Percentiles rank a stretch among this genome's conserved stretches.
phyloP scores from a whole-genome alignment of 2,797 vertebrate genomes.

The Takifugu ocellatus region DNA sequence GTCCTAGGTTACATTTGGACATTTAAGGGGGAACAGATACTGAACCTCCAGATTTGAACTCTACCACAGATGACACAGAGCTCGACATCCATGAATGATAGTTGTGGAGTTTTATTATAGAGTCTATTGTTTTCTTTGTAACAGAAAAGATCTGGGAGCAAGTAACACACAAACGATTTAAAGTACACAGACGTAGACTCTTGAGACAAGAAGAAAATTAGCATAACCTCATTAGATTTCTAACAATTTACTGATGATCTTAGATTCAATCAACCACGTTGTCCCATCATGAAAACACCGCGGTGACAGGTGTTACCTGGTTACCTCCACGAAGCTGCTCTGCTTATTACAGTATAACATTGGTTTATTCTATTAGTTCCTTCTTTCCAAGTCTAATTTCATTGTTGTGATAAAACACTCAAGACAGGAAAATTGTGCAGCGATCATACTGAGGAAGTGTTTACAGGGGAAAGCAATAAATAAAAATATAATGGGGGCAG shows the following conservation, averaged over 20 bases:
- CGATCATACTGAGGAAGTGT: constrained; percentile 13
- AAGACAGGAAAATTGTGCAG: constrained; percentile 27
- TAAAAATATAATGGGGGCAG: constrained; percentile 33
- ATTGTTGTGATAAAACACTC: constrained; percentile 5
- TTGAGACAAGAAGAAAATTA: constrained; percentile 16
- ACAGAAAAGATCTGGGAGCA: constrained; percentile 45
- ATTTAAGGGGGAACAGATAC: too few relatives aligned
- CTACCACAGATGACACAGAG: constrained; percentile 4
- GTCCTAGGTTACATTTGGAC: too few relatives aligned
- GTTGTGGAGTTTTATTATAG: constrained; percentile 65
- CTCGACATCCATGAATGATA: constrained; percentile 35
- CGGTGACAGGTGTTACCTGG: not conserved
- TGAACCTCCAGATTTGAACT: too few relatives aligned
- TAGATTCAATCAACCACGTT: not conserved
- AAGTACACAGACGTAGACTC: constrained; percentile 49
- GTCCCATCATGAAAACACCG: too few relatives aligned
- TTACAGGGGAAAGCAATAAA: constrained; percentile 20
- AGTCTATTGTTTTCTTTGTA: constrained; percentile 51
- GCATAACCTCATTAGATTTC: not conserved
- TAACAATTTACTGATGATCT: not conserved
- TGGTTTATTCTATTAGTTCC: not conserved
- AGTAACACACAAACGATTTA: constrained; percentile 31
- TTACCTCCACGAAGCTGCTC: not conserved
- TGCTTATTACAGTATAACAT: not conserved
- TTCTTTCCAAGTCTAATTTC: not conserved